phyloP scores from a whole-genome alignment of 2,113 vertebrate species.

The Mastomys natalensis region DNA sequence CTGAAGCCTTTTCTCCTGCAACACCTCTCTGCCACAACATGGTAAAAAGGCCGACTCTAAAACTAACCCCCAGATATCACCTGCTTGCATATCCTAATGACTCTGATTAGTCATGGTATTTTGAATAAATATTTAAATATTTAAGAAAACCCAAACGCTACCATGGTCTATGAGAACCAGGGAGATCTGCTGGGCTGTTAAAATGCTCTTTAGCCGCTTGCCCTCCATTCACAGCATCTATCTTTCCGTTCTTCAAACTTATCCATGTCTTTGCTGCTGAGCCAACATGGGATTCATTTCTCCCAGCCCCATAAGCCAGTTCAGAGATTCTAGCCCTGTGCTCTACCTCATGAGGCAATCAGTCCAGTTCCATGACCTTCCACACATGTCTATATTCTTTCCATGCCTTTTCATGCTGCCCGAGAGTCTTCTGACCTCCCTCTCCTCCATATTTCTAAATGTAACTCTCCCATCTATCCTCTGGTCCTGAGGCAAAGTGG shows the following conservation, averaged over 20 bases:
- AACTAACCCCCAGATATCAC: not conserved
- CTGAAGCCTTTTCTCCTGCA: accelerated
- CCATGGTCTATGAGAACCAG: not conserved
- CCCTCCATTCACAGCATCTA: not conserved
- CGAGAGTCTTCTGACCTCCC: not conserved
- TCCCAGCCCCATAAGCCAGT: not conserved
- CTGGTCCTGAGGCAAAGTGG: not conserved
- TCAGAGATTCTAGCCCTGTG: not conserved
- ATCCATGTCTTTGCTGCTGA: not conserved
- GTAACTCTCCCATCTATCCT: not conserved
- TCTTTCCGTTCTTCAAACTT: not conserved
- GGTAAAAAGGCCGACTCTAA: not conserved
- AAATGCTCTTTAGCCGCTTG: not conserved
- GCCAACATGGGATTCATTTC: not conserved
- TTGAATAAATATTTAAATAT: not conserved
- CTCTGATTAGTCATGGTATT: not conserved
- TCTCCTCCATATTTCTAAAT: not conserved
- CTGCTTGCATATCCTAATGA: not conserved
- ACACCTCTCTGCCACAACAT: not conserved
- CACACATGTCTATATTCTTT: too few relatives aligned
- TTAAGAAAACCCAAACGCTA: slow-evolving; percentile 1
- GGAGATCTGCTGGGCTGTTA: not conserved
- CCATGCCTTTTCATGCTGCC: not conserved
- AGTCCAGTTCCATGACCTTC: not conserved
- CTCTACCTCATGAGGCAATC: not conserved